Base-by-base conservation (phyloP, 2,888 invertebrate species). In the Andrena flavipes region DNA sequence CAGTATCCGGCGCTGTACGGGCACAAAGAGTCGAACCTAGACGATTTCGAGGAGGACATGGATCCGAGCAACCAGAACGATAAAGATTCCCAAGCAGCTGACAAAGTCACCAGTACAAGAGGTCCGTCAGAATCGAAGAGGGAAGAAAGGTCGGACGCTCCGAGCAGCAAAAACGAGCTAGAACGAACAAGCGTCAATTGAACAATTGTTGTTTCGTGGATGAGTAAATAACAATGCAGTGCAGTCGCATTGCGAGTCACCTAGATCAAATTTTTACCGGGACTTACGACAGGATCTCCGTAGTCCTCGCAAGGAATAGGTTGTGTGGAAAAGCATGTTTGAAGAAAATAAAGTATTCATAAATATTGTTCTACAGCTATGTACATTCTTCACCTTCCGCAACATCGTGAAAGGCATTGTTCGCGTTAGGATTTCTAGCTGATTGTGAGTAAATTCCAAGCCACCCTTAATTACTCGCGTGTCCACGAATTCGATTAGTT, bases 1-100 rank as follows among this genome's bases (percentile, higher is more conserved):
- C 95, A 96, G 86, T 99, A 97, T 95, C 99, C 99, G 5, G 96
- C 97, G 30, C 95, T 99, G 33, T 99, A 99, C 92, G 92, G 94
- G 86, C 96, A 96, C 91, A 96, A 96, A 92, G 95, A 96, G 70
- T 95, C 96, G n/a, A 95, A 95, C 56, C 95, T 96, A 76, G 96
- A 96, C 80, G 96, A 95, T 51, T 94, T 96, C 23, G 94, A 94
- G n/a, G 92, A 92, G 48, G 92, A 92, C 0, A 33, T 60, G 7
- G 74, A 86, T 16, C 29, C 26, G 0, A 56, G 49, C 23, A 72
- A 78, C 0, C 79, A 79, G 4, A 54, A 68, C 7, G 63, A 56
- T 10, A 60, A 71, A 29, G 33, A 75, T 20, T 26, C 60, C 2
- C 29, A 74, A 2, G 26, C 29, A 0, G 56, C 23, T 16, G 77